Conservation (phyloP, 2,888 invertebrate genomes). For the Nemoura dubitans region DNA sequence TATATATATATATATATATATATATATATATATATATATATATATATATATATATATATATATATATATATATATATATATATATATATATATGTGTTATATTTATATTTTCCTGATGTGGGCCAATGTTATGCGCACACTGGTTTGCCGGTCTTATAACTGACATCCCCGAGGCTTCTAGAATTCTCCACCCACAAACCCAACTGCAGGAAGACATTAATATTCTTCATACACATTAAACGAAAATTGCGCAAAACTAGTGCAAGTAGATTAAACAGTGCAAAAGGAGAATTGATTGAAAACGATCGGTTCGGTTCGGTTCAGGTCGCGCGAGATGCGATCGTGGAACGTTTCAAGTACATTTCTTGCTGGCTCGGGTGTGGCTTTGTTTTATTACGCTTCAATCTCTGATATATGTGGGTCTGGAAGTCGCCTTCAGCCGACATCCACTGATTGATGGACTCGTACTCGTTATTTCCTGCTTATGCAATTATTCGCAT, state of each 20-base stretch:
- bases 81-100: too few relatives aligned
- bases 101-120: background rate
- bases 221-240: too few relatives aligned
- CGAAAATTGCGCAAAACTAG: background rate
- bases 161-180: too few relatives aligned
- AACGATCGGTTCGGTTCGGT: background rate
- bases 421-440: slow-evolving; percentile 20
- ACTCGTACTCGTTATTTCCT: slow-evolving; percentile 20
- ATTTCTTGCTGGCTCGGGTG: slow-evolving; percentile 19
- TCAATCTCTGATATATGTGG: slow-evolving; percentile 20
- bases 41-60: too few relatives aligned
- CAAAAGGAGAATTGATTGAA: background rate
- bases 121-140: background rate
- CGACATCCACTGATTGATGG: slow-evolving; percentile 4
- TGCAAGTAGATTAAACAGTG: background rate
- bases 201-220: too few relatives aligned
- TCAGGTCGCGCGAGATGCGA: background rate
- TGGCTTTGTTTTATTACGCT: slow-evolving; percentile 7
- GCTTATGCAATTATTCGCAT: slow-evolving; percentile 3
- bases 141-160: background rate
- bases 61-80: too few relatives aligned
- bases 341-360: background rate
- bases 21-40: too few relatives aligned
- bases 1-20: too few relatives aligned
- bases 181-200: too few relatives aligned